Evolutionary conservation across 2,113 vertebrate species (phyloP).

Genomic region (Coptodon rendalli): DNA sequence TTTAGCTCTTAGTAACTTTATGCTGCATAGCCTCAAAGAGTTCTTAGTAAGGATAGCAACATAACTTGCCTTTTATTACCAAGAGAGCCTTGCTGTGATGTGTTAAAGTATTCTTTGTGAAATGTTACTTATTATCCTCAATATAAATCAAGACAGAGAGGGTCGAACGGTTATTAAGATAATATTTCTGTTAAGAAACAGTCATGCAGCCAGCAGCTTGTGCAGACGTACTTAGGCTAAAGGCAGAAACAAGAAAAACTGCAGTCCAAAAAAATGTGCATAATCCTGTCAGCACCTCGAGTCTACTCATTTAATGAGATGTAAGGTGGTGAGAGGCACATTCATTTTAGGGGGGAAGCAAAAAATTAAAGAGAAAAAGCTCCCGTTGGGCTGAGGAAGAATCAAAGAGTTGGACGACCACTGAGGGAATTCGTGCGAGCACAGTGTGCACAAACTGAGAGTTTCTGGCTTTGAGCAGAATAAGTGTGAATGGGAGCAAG

Average conservation of each 20-base stretch:
- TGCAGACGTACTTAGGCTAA: not conserved
- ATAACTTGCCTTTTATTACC: not conserved
- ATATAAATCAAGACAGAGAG: not conserved
- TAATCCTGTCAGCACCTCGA: conserved; percentile 13
- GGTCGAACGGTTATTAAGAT: not conserved
- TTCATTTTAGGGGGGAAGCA: not conserved
- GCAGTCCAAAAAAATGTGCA: not conserved
- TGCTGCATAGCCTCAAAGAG: not conserved
- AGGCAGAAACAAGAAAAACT: not conserved
- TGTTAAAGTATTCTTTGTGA: not conserved
- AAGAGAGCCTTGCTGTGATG: not conserved
- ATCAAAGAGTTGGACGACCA: not conserved
- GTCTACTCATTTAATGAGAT: not conserved
- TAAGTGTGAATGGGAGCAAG: conserved; percentile 10
- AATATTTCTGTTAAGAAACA: not conserved
- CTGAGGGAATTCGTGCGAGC: not conserved
- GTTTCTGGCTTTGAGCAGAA: not conserved
- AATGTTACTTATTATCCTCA: not conserved
- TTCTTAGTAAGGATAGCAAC: not conserved
- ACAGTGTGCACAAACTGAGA: conserved; percentile 6
- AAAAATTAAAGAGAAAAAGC: not conserved
- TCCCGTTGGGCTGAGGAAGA: not conserved
- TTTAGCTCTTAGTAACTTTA: not conserved
- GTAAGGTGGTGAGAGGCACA: not conserved
- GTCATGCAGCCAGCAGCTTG: not conserved